Percentiles rank a stretch among this genome's conserved stretches.
These are phyloP conservation scores for Drosophila ustulata DNA, from an alignment of 2,888 invertebrate genomes.

Conservation along the genomic window DNA sequence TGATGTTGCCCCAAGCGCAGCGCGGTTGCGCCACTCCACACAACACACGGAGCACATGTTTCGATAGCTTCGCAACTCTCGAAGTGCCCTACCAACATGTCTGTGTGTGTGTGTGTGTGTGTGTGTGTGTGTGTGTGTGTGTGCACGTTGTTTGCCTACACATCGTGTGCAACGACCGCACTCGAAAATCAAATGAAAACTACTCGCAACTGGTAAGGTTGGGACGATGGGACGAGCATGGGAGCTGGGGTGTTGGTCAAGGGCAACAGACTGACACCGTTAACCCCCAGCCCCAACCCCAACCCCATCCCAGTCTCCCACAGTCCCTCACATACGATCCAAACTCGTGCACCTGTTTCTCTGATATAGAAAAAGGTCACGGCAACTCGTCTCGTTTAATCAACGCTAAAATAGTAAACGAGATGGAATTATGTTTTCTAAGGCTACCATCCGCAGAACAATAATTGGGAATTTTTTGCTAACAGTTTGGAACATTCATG, in stretches of 20 bases:
- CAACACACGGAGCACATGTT: slow-evolving; percentile 22
- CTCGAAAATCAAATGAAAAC: slow-evolving; percentile 60
- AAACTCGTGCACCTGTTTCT: slow-evolving; percentile 13
- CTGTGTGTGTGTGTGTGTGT: not conserved
- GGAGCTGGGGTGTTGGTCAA: slow-evolving; percentile 9
- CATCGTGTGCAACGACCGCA: slow-evolving; percentile 48
- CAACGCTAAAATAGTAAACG: slow-evolving; percentile 3
- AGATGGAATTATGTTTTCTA: slow-evolving; percentile 3
- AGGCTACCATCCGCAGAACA: not conserved
- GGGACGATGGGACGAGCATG: not conserved
- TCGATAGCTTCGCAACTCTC: slow-evolving; percentile 32
- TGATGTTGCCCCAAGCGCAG: slow-evolving; percentile 20
- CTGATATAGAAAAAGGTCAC: slow-evolving; percentile 11
- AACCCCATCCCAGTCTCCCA: not conserved
- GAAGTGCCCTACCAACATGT: slow-evolving; percentile 1
- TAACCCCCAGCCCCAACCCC: slow-evolving; percentile 1
- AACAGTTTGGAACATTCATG: too few relatives aligned
- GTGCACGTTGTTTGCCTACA: slow-evolving; percentile 32
- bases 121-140: not conserved
- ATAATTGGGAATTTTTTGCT: not conserved
- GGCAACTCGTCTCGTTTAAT: slow-evolving; percentile 16
- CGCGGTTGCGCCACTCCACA: slow-evolving; percentile 14
- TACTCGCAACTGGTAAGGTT: slow-evolving; percentile 31
- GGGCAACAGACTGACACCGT: slow-evolving; percentile 52
- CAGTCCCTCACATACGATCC: not conserved